Base-by-base conservation (phyloP, 64 coral and sea anemone genomes). In the Platygyra sinensis region DNA sequence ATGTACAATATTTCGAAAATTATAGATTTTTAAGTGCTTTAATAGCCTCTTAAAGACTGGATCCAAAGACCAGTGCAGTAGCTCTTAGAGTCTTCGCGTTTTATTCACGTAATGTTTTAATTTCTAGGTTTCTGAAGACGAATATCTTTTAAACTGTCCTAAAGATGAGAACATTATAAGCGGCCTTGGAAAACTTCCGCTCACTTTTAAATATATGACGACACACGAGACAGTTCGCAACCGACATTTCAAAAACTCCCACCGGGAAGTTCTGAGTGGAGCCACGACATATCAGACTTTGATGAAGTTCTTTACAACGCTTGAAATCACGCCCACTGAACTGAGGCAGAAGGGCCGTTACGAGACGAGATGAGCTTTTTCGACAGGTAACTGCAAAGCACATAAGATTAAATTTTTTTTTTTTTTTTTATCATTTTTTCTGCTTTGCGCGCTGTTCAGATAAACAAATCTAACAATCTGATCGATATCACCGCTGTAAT, bases 161-260 rank as follows among this genome's bases (percentile, higher is more conserved):
- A n/a, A 46, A 0, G 72, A 89, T 27, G 65, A 29, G 1, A 36
- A 67, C n/a, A 71, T 16, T 9, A 88, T 88, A 11, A 96, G 94
- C 78, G 97, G 97, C 29, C 79, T 99, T 9, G 97, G 91, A 0
- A 90, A 38, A 14, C 88, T 99, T 49, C 97, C 97, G 2, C 60
- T 99, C 14, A 75, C 32, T 32, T 74, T 90, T 75, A 69, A 91
- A 16, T 96, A 76, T 20, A 79, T n/a, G 78, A 72, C 16, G 61
- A 79, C 0, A 17, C 19, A 27, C 42, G 27, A 27, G 85, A 95
- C 38, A 62, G 10, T 10, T n/a, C 24, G 20, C 88, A 33, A 8
- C 83, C 91, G 24, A 85, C 91, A 10, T 67, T 77, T 27, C 73
- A 74, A 6, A 72, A 77, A 30, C 88, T 95, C 18, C 90, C 94